Evolutionary conservation across 1,140 invertebrate species (phyloP).

Genomic region (Ceratoteleas bidentatus): DNA sequence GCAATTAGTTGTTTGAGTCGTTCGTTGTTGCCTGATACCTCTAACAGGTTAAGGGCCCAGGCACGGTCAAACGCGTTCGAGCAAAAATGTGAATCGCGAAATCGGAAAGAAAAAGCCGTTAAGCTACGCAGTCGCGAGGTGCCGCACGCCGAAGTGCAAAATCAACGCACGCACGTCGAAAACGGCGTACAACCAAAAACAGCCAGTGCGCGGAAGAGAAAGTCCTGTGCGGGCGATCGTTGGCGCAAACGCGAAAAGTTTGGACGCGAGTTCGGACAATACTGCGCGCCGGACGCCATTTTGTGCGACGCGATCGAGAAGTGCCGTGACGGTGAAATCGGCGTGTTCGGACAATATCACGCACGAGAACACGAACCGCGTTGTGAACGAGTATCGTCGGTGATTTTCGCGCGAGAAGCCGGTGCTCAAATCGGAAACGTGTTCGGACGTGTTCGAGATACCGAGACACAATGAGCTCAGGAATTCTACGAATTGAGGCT

Average conservation of each 20-base stretch:
- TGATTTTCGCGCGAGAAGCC: neutral
- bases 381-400: neutral
- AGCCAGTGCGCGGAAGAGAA: neutral
- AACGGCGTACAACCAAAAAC: neutral
- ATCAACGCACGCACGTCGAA: too few relatives aligned
- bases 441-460: neutral
- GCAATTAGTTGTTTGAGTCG: too few relatives aligned
- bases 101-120: neutral
- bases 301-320: neutral
- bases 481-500: neutral
- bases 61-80: neutral
- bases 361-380: neutral
- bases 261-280: neutral
- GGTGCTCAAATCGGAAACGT: neutral
- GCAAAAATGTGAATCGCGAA: neutral
- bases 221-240: neutral
- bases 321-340: neutral
- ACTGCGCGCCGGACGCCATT: neutral
- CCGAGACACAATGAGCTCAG: neutral
- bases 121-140: neutral
- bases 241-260: neutral
- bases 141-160: too few relatives aligned
- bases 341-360: neutral
- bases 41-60: conserved; percentile 1
- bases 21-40: neutral